Evolutionary conservation across 2,797 vertebrate species (phyloP).

Genomic region (Pantherophis vulpinus): DNA sequence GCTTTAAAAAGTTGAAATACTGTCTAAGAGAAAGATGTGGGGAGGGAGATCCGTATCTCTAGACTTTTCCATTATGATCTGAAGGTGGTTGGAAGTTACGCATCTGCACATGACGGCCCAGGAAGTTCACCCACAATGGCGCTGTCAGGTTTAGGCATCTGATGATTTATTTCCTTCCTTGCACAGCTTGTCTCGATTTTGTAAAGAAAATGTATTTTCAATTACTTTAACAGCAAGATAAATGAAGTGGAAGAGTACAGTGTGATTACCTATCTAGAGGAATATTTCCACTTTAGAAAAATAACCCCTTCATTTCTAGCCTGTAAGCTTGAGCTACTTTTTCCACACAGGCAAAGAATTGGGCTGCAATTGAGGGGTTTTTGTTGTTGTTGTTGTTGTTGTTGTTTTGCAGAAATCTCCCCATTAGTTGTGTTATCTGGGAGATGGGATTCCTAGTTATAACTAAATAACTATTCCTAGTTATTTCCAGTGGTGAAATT

Average conservation of each 20-base stretch:
- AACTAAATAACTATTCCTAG: neutral
- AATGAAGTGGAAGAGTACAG: neutral
- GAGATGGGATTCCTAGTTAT: neutral
- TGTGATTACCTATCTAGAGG: neutral
- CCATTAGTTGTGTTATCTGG: neutral
- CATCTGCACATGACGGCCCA: neutral
- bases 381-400: too few relatives aligned
- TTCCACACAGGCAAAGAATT: neutral
- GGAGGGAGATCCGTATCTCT: too few relatives aligned
- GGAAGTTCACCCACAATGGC: neutral
- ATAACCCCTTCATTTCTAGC: neutral
- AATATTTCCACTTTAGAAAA: neutral
- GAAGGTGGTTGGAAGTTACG: neutral
- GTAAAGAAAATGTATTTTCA: conserved; percentile 22
- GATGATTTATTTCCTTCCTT: conserved; percentile 28
- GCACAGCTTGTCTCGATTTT: conserved; percentile 29
- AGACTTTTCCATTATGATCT: neutral
- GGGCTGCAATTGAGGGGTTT: neutral
- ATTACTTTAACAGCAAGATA: conserved; percentile 17
- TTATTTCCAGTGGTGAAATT: neutral
- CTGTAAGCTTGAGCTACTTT: too few relatives aligned
- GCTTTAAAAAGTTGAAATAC: neutral
- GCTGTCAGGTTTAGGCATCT: conserved; percentile 6
- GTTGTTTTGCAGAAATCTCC: neutral
- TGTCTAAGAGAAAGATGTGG: neutral